phyloP scores from a whole-genome alignment of 2,113 vertebrate species.

The Callaeas wilsoni region DNA sequence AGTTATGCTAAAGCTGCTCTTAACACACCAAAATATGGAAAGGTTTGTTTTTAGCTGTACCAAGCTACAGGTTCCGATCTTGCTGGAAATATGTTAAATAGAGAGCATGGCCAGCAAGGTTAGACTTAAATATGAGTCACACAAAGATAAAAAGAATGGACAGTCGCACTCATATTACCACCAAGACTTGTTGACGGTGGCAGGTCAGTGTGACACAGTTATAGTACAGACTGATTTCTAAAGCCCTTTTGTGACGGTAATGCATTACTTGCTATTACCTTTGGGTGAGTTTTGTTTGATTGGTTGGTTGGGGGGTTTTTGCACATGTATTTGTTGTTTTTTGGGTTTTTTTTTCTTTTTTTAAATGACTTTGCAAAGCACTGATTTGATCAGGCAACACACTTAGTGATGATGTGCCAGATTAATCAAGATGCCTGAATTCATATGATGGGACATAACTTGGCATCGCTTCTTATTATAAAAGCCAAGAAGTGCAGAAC shows the following conservation, averaged over 20 bases:
- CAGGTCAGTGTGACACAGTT: not conserved
- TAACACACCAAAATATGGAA: not conserved
- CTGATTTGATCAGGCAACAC: not conserved
- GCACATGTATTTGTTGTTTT: not conserved
- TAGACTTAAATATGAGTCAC: not conserved
- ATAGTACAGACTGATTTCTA: not conserved
- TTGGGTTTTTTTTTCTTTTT: not conserved
- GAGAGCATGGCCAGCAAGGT: not conserved
- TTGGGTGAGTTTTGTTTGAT: accelerated
- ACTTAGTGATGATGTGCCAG: not conserved
- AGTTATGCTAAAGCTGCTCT: not conserved
- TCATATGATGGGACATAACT: not conserved
- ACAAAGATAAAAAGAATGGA: not conserved
- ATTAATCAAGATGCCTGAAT: not conserved
- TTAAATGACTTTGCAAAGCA: not conserved
- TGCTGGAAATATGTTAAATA: not conserved
- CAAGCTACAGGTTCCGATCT: not conserved
- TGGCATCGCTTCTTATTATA: not conserved
- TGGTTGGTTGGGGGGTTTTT: not conserved
- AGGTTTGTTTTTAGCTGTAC: not conserved
- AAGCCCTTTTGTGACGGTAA: not conserved
- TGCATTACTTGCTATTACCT: not conserved
- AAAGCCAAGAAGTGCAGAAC: not conserved
- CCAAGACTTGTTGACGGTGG: not conserved
- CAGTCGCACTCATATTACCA: not conserved